A percentile compares a stretch with the other conserved stretches of the same genome.
These are phyloP conservation scores for Drosophila multiciliata DNA, from an alignment of 2,888 invertebrate genomes.

Conservation along the genomic window DNA sequence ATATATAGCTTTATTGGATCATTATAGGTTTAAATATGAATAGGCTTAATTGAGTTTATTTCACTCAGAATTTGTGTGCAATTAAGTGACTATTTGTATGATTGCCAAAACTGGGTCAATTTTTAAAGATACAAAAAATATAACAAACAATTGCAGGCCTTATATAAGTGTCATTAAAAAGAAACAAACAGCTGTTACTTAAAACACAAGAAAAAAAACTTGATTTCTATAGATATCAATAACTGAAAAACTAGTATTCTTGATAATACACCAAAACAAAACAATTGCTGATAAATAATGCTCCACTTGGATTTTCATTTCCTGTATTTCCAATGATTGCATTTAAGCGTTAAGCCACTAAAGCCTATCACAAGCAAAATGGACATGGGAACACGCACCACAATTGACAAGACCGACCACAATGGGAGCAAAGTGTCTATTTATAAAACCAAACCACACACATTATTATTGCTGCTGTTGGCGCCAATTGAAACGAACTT, in stretches of 20 bases:
- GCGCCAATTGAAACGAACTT: slow-evolving; percentile 67
- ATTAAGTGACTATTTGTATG: background rate
- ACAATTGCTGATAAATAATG: slow-evolving; percentile 27
- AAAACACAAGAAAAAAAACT: slow-evolving; percentile 16
- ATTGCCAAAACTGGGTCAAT: slow-evolving; percentile 39
- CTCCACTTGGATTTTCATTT: slow-evolving; percentile 38
- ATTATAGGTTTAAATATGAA: background rate
- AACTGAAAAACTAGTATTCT: slow-evolving; percentile 48
- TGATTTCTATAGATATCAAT: slow-evolving; percentile 31
- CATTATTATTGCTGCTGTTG: slow-evolving; percentile 65
- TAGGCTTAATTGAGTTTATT: background rate
- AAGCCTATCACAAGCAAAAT: slow-evolving; percentile 26
- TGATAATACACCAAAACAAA: slow-evolving; percentile 11
- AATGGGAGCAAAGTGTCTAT: slow-evolving; percentile 62
- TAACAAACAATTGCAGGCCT: slow-evolving; percentile 21
- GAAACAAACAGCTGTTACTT: slow-evolving; percentile 3
- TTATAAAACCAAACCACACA: slow-evolving; percentile 58
- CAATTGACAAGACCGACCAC: slow-evolving; percentile 64
- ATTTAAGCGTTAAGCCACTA: slow-evolving; percentile 24
- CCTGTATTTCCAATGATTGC: slow-evolving; percentile 43
- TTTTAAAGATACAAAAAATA: background rate
- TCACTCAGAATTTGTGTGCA: background rate
- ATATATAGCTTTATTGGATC: background rate
- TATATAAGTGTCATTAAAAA: slow-evolving; percentile 28
- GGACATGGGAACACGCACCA: slow-evolving; percentile 39